Evolutionary conservation across 2,888 invertebrate species (phyloP).

Genomic region (Hirtodrosophila histrioides): DNA sequence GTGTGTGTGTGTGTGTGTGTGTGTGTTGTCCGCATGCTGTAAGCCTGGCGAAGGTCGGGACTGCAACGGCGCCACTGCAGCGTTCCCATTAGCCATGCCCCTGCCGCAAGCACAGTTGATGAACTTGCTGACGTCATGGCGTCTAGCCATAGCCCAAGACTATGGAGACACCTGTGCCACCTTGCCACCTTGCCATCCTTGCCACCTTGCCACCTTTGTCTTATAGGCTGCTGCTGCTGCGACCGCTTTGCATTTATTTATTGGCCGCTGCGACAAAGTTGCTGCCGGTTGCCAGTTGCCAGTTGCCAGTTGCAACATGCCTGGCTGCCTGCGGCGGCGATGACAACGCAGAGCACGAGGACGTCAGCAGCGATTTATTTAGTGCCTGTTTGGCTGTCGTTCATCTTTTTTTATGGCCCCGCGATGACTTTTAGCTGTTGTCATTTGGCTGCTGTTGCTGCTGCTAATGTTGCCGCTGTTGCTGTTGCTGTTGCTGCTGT

Average conservation of each 20-base stretch:
- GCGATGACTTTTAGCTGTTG: slow-evolving; percentile 45
- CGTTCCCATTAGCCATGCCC: slow-evolving; percentile 46
- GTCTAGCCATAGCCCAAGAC: slow-evolving; percentile 38
- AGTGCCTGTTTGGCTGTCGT: slow-evolving; percentile 57
- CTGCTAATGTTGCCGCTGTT: slow-evolving; percentile 41
- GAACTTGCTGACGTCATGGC: slow-evolving; percentile 58
- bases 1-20: slow-evolving; percentile 5
- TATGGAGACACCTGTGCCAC: slow-evolving; percentile 26
- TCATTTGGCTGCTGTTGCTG: slow-evolving; percentile 48
- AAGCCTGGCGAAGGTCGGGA: slow-evolving; percentile 53
- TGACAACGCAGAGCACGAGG: slow-evolving; percentile 14
- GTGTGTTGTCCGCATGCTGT: slow-evolving; percentile 52
- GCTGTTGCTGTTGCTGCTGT: slow-evolving; percentile 50
- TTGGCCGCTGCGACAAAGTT: slow-evolving; percentile 74
- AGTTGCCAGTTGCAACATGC: slow-evolving; percentile 6
- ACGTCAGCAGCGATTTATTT: slow-evolving; percentile 72
- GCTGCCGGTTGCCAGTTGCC: slow-evolving; percentile 19
- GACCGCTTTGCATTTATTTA: slow-evolving; percentile 68
- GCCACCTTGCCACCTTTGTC: slow-evolving; percentile 47
- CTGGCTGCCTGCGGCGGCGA: slow-evolving; percentile 20
- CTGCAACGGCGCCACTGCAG: slow-evolving; percentile 57
- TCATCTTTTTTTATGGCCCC: slow-evolving; percentile 70
- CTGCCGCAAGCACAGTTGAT: slow-evolving; percentile 23
- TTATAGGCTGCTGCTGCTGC: slow-evolving; percentile 17
- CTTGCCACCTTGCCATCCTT: slow-evolving; percentile 19